Conservation (phyloP, 2,113 vertebrate species). For the Centropus bengalensis region DNA sequence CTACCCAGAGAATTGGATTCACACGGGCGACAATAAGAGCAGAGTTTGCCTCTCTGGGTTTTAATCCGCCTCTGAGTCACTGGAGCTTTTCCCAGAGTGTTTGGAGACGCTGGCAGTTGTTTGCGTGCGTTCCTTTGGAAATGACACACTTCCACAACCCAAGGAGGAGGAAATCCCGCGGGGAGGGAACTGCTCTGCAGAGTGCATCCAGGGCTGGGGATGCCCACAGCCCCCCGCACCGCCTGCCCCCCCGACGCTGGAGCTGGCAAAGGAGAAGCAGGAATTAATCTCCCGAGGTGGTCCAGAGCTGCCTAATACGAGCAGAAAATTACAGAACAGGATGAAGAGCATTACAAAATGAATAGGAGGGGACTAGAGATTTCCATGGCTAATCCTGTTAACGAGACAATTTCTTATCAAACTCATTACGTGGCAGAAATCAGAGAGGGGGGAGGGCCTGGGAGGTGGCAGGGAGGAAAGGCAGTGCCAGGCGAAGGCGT, state of each 20-base stretch:
- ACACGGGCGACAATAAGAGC: rapidly evolving
- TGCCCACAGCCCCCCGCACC: neutral
- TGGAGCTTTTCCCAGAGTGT: neutral
- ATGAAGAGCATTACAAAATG: constrained; percentile 70
- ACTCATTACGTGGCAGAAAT: constrained; percentile 73
- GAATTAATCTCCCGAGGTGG: constrained; percentile 73
- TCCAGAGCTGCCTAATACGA: constrained; percentile 41
- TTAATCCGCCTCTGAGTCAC: neutral
- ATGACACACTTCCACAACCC: neutral
- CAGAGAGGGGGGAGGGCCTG: neutral
- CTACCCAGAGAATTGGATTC: neutral
- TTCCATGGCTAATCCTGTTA: constrained; percentile 81
- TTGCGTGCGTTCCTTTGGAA: neutral
- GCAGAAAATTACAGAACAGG: constrained; percentile 75
- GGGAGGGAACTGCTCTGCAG: neutral
- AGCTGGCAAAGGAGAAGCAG: constrained; percentile 10
- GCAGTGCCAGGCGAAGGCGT: neutral
- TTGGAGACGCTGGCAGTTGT: neutral
- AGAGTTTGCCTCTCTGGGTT: neutral
- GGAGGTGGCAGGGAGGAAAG: neutral
- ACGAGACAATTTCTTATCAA: constrained; percentile 81
- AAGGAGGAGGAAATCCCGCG: neutral
- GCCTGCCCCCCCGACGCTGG: neutral
- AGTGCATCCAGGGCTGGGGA: neutral
- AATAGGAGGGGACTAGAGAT: constrained; percentile 77